Evolutionary conservation across 2,888 invertebrate genomes (phyloP).

Genomic region (Papilio gigon): DNA sequence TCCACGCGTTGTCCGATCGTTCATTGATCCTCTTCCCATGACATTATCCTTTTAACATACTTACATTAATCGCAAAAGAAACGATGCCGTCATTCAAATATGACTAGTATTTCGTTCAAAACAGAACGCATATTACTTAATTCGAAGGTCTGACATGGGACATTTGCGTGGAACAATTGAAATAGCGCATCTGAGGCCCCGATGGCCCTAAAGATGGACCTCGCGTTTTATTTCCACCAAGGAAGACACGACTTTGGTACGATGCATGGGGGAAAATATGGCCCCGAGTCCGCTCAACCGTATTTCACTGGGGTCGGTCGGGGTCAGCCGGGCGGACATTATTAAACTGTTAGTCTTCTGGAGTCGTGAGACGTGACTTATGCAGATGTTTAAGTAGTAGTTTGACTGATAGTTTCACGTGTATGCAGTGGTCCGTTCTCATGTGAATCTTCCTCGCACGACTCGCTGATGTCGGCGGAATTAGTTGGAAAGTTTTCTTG

Average conservation of each 20-base stretch:
- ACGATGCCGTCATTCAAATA: constrained; percentile 34
- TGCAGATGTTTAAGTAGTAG: constrained; percentile 79
- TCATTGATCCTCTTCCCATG: constrained; percentile 82
- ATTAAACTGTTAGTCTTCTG: constrained; percentile 79
- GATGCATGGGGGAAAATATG: constrained; percentile 81
- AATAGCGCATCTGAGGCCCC: constrained; percentile 80
- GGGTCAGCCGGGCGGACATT: constrained; percentile 78
- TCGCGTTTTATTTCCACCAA: constrained; percentile 81
- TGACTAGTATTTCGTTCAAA: not conserved
- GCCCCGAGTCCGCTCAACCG: constrained; percentile 78
- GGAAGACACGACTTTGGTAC: constrained; percentile 80
- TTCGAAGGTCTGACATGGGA: constrained; percentile 44
- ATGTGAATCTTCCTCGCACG: constrained; percentile 77
- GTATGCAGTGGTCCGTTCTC: constrained; percentile 75
- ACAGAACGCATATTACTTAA: constrained; percentile 37
- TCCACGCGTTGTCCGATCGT: constrained; percentile 80
- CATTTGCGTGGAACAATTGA: constrained; percentile 52
- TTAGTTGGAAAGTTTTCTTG: constrained; percentile 72
- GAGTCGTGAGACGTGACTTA: constrained; percentile 81
- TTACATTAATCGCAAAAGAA: constrained; percentile 52
- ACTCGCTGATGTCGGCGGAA: constrained; percentile 61
- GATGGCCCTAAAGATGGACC: constrained; percentile 82
- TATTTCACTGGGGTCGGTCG: constrained; percentile 77
- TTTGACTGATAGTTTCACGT: constrained; percentile 80
- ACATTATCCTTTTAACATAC: constrained; percentile 70